Base-by-base conservation (phyloP, 2,113 vertebrate species). In the Verasper variegatus region DNA sequence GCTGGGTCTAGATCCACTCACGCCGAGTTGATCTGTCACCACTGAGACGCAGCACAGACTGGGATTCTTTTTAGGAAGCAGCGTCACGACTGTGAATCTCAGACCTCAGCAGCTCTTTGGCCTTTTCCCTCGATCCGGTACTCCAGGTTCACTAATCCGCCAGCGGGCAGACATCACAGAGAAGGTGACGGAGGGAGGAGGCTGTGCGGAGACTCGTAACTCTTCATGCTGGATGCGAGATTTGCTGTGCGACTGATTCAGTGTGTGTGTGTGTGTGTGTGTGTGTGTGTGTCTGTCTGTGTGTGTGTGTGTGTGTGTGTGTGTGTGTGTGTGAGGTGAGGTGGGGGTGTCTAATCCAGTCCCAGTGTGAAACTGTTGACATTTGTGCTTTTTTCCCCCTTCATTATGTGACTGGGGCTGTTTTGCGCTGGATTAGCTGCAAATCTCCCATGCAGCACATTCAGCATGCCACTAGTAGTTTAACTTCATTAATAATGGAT, bases 401-500 rank as follows among this genome's bases (percentile, higher is more conserved):
- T 97, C 97, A 97, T 99, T 97, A 97, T 99, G 98, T 98, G 97
- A 97, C 97, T 97, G 96, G 94, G 96, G 95, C 96, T 99, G 96
- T 98, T 99, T 98, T 98, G 96, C 95, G 97, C 96, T 97, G 97
- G 98, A 98, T 99, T 99, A 99, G 95, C 91, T 94, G 95, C 96
- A 98, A 99, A 99, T 99, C 98, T 99, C 96, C 96, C 95, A 94
- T 94, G 96, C 97, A 95, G 96, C 96, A 96, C 97, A 96, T 97
- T 97, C 97, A 97, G 97, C 97, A 99, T 99, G 97, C 95, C 96
- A 97, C 96, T 95, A 96, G 96, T 97, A 97, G 96, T 97, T 97
- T 98, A 97, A 96, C 96, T 95, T 97, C 97, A 99, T 99, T 97
- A 98, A 99, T 99, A 98, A 99, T 98, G 97, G 95, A 99, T 99